Base-by-base conservation (phyloP, 1,140 invertebrate species). In the Bombus ignitus region DNA sequence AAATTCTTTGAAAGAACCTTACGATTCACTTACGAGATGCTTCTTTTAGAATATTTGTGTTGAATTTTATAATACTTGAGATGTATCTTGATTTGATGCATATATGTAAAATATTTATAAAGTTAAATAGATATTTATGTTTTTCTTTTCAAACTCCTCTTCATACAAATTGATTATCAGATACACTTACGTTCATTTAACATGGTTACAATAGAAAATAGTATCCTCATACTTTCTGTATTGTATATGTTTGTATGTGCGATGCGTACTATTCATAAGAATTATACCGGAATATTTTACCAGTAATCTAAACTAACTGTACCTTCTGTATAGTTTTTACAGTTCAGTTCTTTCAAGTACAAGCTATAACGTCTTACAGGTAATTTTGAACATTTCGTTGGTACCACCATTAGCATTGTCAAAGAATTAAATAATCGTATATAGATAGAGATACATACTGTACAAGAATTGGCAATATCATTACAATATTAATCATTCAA, bases 1-100 rank as follows among this genome's bases (percentile, higher is more conserved):
- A n/a, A 79, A 44, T 79, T 78, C 62, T 28, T 59, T 39, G 25
- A 59, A 44, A n/a, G 47, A 47, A 47, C 47, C 47, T 47, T 47
- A 47, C 5, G 47, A 47, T 47, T n/a, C 18, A 25, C 8, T 68
- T 10, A 81, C 66, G 25, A 72, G 39, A 71, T 44, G 10, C 25
- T 28, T 3, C n/a, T 13, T 35, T 78, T 35, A 12, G 25, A 59
- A 72, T 22, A 44, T 18, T 25, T 62, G 37, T 42, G 6, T 74
- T 9, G 32, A 13, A 35, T 9, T 47, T 53, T 53, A 2, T 44
- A 22, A 59, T 62, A 66, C 6, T 76, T 39, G 35, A 53, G 25
- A 59, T 18, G 3, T 10, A 42, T 75, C 22, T 47, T 53, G 53
- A 37, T 32, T 75, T 15, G 47, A 9, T 25, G 35, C 2, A 28